These are phyloP conservation scores for Petrocephalus microphthalmus DNA, from an alignment of 2,113 vertebrate genomes.

Conservation along the genomic window DNA sequence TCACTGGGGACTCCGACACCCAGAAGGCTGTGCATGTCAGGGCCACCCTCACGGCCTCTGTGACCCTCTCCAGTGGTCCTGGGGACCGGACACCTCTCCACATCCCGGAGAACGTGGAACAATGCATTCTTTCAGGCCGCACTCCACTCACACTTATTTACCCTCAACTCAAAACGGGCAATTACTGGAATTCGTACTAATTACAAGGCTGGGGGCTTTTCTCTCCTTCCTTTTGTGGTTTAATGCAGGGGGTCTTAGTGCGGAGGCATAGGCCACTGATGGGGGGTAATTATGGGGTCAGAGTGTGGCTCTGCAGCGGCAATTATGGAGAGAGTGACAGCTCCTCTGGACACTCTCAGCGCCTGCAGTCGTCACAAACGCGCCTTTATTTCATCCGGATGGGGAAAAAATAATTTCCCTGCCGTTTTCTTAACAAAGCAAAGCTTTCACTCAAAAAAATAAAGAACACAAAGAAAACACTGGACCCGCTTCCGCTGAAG, in stretches of 20 bases:
- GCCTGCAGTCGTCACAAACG: not conserved
- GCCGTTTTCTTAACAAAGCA: not conserved
- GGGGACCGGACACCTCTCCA: not conserved
- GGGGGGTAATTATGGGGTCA: conserved; percentile 20
- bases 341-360: not conserved
- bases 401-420: not conserved
- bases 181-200: not conserved
- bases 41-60: not conserved
- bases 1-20: not conserved
- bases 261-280: conserved; percentile 21
- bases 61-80: not conserved
- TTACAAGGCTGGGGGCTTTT: not conserved
- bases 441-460: not conserved
- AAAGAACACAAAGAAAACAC: not conserved
- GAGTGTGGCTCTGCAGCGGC: conserved; percentile 8
- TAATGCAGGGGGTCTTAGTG: conserved; percentile 18
- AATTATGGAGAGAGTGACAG: conserved; percentile 17
- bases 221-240: not conserved
- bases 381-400: not conserved
- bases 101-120: not conserved
- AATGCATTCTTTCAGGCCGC: conserved; percentile 8
- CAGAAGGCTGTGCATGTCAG: not conserved
- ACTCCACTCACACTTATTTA: not conserved
- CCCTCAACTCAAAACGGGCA: not conserved
- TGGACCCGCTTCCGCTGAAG: not conserved